Conservation (phyloP, 37 sponge, comb jelly and placozoan genomes). For the Theonella swinhoei region DNA sequence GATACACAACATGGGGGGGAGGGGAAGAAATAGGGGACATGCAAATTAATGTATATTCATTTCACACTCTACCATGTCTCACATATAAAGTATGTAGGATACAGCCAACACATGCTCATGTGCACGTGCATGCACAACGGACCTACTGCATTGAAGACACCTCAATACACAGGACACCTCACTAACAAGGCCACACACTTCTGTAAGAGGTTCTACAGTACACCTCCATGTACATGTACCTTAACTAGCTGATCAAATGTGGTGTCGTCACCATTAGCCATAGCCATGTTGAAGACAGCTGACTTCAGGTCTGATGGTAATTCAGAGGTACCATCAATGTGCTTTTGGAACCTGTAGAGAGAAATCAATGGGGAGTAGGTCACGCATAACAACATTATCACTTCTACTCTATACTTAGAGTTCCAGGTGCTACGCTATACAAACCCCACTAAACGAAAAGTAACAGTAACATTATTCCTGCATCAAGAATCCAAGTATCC, state of each 20-base stretch:
- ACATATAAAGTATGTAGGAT: too few species aligned
- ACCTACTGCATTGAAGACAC: neutral
- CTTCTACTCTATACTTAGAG: too few species aligned
- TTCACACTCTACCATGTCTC: too few species aligned
- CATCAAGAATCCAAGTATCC: too few species aligned
- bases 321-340: neutral
- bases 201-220: too few species aligned
- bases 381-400: too few species aligned
- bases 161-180: neutral
- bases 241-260: constrained; percentile 71
- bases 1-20: neutral
- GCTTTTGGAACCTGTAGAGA: constrained; percentile 34
- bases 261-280: constrained; percentile 52
- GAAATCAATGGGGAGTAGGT: too few species aligned
- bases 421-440: too few species aligned
- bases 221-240: constrained; percentile 21
- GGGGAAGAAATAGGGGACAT: neutral
- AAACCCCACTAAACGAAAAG: too few species aligned
- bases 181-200: too few species aligned
- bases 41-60: neutral
- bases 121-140: neutral
- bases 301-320: constrained; percentile 70
- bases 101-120: neutral
- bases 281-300: constrained; percentile 48
- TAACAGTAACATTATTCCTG: too few species aligned